Percentiles rank a stretch among this genome's conserved stretches.
These are phyloP conservation scores for Lagria hirta DNA, from an alignment of 2,888 invertebrate genomes.

Conservation along the genomic window DNA sequence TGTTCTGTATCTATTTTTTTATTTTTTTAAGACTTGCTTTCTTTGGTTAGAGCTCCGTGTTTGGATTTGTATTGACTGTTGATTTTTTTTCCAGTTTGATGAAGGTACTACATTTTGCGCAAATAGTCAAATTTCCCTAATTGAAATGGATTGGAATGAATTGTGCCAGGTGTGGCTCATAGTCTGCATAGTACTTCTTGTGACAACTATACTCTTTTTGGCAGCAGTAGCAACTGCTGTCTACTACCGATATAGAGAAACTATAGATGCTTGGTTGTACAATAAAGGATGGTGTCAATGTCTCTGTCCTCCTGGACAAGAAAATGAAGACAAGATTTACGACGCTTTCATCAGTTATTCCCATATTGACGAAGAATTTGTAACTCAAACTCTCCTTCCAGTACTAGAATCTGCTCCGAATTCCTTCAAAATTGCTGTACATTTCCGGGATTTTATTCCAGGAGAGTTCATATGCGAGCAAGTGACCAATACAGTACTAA, in stretches of 20 bases:
- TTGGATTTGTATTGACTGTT: background rate
- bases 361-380: constrained; percentile 71
- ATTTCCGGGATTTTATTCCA: constrained; percentile 70
- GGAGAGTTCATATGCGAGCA: constrained; percentile 73
- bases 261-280: constrained; percentile 66
- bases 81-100: constrained; percentile 9
- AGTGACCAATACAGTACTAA: constrained; percentile 68
- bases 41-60: background rate
- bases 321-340: constrained; percentile 65
- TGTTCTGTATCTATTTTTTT: background rate
- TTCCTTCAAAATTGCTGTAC: constrained; percentile 70
- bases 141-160: constrained; percentile 7
- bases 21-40: background rate
- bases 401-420: constrained; percentile 64
- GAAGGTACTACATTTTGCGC: constrained; percentile 2
- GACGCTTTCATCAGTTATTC: constrained; percentile 82
- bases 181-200: background rate
- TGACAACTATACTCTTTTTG: background rate
- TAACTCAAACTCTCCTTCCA: constrained; percentile 64
- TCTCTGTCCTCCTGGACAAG: constrained; percentile 66
- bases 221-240: constrained; percentile 1
- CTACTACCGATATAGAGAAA: constrained; percentile 51
- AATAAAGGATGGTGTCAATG: constrained; percentile 61
- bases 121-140: background rate
- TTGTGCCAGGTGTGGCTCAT: constrained; percentile 3